These are phyloP conservation scores for Pantherophis guttatus DNA, from an alignment of 2,113 vertebrate species.

Conservation along the genomic window DNA sequence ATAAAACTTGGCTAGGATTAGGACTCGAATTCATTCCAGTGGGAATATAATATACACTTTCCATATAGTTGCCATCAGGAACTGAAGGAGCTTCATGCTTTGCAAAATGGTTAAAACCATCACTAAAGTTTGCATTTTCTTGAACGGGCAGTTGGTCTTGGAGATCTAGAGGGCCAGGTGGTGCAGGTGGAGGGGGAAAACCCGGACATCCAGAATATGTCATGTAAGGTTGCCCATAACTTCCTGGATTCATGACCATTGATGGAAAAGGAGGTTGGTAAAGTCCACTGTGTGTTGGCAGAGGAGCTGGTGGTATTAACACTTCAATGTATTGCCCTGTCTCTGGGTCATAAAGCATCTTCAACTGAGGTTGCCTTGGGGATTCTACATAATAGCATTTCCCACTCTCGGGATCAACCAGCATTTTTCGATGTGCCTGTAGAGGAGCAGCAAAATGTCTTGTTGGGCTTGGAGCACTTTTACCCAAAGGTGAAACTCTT, in stretches of 20 bases:
- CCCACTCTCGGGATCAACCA: slow-evolving; percentile 89
- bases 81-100: slow-evolving; percentile 57
- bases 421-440: slow-evolving; percentile 76
- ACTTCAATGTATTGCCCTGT: slow-evolving; percentile 93
- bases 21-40: slow-evolving; percentile 84
- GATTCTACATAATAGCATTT: slow-evolving; percentile 91
- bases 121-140: slow-evolving; percentile 59
- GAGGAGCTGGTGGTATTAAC: slow-evolving; percentile 80
- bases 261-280: slow-evolving; percentile 80
- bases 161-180: slow-evolving; percentile 67
- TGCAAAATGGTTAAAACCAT: slow-evolving; percentile 65
- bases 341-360: slow-evolving; percentile 90
- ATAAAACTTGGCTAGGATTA: slow-evolving; percentile 64
- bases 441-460: slow-evolving; percentile 23
- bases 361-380: slow-evolving; percentile 82
- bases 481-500: rapidly evolving
- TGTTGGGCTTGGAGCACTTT: slow-evolving; percentile 13
- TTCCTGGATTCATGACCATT: slow-evolving; percentile 52
- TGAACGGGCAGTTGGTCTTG: slow-evolving; percentile 64
- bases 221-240: slow-evolving; percentile 78
- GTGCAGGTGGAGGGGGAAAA: slow-evolving; percentile 46
- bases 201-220: slow-evolving; percentile 68
- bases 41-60: slow-evolving; percentile 88
- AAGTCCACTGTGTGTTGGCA: slow-evolving; percentile 72
- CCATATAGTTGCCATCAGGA: slow-evolving; percentile 81